A percentile compares a stretch with the other conserved stretches of the same genome.
Evolutionary conservation across 1,140 invertebrate species (phyloP).

Genomic region (Megathymus violae): DNA sequence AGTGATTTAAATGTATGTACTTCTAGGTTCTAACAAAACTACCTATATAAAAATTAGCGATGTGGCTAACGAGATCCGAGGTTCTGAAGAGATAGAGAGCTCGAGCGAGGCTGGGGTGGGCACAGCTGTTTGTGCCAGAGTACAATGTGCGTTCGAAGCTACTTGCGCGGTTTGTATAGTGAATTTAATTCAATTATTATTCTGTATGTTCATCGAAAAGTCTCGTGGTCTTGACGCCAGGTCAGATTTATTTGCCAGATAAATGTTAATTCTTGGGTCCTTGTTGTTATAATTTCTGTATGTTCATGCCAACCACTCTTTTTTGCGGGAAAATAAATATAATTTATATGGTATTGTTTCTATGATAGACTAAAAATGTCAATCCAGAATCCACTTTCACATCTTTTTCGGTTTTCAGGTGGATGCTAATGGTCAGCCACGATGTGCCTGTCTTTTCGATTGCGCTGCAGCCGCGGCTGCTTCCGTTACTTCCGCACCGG

Average conservation of each 20-base stretch:
- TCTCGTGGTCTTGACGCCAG: too few species aligned
- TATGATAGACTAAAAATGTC: too few species aligned
- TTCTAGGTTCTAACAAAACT: constrained; percentile 54
- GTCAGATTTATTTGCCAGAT: too few species aligned
- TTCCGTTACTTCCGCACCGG: constrained; percentile 84
- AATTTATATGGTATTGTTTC: too few species aligned
- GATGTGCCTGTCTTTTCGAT: constrained; percentile 89
- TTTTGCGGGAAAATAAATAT: too few species aligned
- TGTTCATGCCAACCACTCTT: too few species aligned
- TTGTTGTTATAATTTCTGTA: too few species aligned
- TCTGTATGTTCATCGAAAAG: too few species aligned
- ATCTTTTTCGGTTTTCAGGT: constrained; percentile 55
- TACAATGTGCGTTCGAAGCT: constrained; percentile 92
- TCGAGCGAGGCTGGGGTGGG: constrained; percentile 55
- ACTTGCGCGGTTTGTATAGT: constrained; percentile 86
- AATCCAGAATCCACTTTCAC: too few species aligned
- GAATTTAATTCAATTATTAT: too few species aligned
- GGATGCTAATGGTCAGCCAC: constrained; percentile 85
- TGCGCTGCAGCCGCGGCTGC: constrained; percentile 84
- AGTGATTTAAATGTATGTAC: too few species aligned
- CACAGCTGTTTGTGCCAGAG: constrained; percentile 88
- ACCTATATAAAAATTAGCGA: constrained; percentile 51
- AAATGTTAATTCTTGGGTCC: too few species aligned
- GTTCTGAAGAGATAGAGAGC: constrained; percentile 56
- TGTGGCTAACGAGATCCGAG: constrained; percentile 61